Evolutionary conservation across 1,140 invertebrate genomes (phyloP).

Genomic region (Palaemon carinicauda): DNA sequence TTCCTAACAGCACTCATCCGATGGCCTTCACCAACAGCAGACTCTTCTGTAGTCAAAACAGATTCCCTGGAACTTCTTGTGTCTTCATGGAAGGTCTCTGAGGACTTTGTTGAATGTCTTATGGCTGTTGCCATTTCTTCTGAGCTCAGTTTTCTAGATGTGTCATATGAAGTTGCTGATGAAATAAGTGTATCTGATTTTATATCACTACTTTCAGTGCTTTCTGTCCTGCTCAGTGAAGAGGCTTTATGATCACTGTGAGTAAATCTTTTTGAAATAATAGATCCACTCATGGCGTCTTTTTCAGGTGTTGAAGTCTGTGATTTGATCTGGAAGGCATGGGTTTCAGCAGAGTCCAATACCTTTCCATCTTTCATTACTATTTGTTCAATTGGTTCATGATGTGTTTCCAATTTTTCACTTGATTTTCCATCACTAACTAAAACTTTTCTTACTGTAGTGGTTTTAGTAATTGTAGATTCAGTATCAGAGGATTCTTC

Average conservation of each 20-base stretch:
- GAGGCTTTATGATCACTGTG: not conserved
- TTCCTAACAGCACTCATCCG: slow-evolving; percentile 39
- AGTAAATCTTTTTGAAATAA: no score
- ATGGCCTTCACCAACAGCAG: not conserved
- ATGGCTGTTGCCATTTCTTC: slow-evolving; percentile 9
- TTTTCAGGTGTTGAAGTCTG: not conserved
- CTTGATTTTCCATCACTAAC: slow-evolving; percentile 7
- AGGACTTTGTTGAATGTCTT: not conserved
- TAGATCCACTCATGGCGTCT: not conserved
- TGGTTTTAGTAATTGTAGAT: not conserved
- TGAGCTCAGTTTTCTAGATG: not conserved
- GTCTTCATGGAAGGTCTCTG: slow-evolving; percentile 29
- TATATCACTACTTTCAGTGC: not conserved
- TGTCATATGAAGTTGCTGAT: not conserved
- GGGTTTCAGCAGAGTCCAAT: not conserved
- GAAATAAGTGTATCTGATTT: not conserved
- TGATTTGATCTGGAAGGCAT: no score
- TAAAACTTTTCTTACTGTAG: not conserved
- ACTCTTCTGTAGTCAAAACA: slow-evolving; percentile 22
- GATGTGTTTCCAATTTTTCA: not conserved
- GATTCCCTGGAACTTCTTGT: slow-evolving; percentile 42
- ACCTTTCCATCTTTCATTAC: not conserved
- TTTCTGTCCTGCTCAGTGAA: not conserved
- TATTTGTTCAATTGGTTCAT: not conserved
- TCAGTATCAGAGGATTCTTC: not conserved